Evolutionary conservation across 1,140 invertebrate genomes (phyloP).

Genomic region (Caenorhabditis briggsae): DNA sequence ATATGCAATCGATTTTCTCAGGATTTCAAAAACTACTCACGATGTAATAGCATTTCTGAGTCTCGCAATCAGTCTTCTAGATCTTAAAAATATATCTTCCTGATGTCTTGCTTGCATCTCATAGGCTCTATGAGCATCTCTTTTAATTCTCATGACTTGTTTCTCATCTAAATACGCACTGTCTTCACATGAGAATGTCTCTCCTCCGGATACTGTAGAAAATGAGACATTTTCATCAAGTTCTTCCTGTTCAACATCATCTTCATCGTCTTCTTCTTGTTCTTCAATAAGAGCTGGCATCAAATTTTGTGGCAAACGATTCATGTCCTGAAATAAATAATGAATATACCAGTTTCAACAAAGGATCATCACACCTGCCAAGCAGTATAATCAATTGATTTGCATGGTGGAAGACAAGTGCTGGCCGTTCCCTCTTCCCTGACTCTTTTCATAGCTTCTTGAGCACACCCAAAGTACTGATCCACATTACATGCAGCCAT

Average conservation of each 20-base stretch:
- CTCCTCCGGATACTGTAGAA: conserved; percentile 38
- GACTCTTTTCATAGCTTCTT: conserved; percentile 62
- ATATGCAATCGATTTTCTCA: not conserved
- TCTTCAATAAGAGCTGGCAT: conserved; percentile 75
- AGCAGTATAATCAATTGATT: conserved; percentile 76
- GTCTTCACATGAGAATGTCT: conserved; percentile 63
- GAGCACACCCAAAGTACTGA: conserved; percentile 75
- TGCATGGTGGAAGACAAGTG: conserved; percentile 68
- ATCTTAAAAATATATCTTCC: conserved; percentile 76
- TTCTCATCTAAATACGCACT: conserved; percentile 72
- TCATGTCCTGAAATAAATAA: conserved; percentile 70
- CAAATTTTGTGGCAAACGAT: conserved; percentile 71
- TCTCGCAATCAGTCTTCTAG: conserved; percentile 71
- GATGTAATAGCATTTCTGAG: conserved; percentile 68
- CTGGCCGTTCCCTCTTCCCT: conserved; percentile 54
- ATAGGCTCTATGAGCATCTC: conserved; percentile 72
- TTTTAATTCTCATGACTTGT: conserved; percentile 71
- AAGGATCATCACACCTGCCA: conserved; percentile 69
- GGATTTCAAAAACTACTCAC: conserved; percentile 56
- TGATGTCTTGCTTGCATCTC: conserved; percentile 77
- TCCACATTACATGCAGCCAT: conserved; percentile 70
- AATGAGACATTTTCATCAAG: conserved; percentile 62
- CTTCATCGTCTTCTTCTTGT: conserved; percentile 70
- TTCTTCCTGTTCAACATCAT: conserved; percentile 72
- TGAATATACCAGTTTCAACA: not conserved